phyloP scores from a whole-genome alignment of 1,140 invertebrate genomes.

The Penaeus chinensis region DNA sequence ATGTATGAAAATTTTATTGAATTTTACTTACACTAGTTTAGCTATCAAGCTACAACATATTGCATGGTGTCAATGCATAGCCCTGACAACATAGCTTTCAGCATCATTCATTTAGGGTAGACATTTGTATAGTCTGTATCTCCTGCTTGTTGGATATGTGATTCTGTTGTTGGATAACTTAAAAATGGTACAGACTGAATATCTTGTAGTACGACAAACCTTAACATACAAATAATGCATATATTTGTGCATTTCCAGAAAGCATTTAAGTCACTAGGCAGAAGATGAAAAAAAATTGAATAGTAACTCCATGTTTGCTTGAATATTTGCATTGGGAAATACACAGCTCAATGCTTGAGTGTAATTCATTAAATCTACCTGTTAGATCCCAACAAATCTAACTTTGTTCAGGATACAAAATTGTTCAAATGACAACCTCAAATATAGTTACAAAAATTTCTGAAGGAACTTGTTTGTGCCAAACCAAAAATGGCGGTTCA shows the following conservation, averaged over 20 bases:
- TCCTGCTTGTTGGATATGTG: slow-evolving; percentile 36
- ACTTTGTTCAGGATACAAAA: too few relatives aligned
- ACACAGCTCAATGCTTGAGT: too few relatives aligned
- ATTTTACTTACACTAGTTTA: slow-evolving; percentile 31
- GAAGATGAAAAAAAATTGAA: too few relatives aligned
- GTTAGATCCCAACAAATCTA: too few relatives aligned
- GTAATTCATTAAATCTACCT: too few relatives aligned
- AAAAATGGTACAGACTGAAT: too few relatives aligned
- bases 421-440: too few relatives aligned
- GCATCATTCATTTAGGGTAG: slow-evolving; percentile 32
- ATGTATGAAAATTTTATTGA: slow-evolving; percentile 31
- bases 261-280: too few relatives aligned
- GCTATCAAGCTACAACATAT: slow-evolving; percentile 33
- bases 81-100: slow-evolving; percentile 38
- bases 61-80: slow-evolving; percentile 45
- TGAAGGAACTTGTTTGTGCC: too few relatives aligned
- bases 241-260: not conserved
- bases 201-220: not conserved
- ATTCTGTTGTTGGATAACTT: slow-evolving; percentile 15
- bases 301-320: too few relatives aligned
- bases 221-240: not conserved
- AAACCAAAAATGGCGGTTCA: slow-evolving; percentile 8
- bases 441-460: too few relatives aligned
- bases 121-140: not conserved
- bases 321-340: too few relatives aligned